A percentile compares a stretch with the other conserved stretches of the same genome.
phyloP scores from a whole-genome alignment of 2,888 invertebrate genomes.

The Hydraecia micacea region DNA sequence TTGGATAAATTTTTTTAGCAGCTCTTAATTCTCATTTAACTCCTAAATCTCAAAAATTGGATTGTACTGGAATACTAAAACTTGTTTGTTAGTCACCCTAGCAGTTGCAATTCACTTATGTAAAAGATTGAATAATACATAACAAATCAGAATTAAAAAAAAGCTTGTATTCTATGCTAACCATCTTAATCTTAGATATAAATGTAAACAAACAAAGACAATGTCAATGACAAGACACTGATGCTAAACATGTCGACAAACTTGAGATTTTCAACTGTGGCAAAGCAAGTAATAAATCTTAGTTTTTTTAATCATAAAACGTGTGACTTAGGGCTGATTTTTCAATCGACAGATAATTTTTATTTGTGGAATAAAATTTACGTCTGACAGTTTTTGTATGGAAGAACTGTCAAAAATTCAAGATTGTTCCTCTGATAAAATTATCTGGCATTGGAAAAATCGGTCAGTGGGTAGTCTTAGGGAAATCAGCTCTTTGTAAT shows the following conservation, averaged over 20 bases:
- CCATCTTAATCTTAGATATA: background rate
- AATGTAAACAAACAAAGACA: constrained; percentile 5
- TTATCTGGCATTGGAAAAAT: too few species aligned
- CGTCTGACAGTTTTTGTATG: too few species aligned
- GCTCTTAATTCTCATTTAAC: background rate
- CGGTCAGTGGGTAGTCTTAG: too few species aligned
- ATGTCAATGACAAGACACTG: background rate
- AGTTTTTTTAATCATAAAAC: background rate
- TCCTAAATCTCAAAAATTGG: too few species aligned
- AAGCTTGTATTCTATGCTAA: background rate
- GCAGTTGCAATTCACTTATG: background rate
- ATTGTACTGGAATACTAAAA: background rate
- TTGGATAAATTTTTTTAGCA: background rate
- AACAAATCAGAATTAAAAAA: too few species aligned
- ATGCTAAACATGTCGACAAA: background rate
- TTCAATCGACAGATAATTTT: too few species aligned
- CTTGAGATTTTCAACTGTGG: background rate
- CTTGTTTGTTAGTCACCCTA: background rate
- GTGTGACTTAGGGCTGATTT: too few species aligned
- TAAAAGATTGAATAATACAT: background rate
- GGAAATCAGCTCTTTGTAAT: background rate
- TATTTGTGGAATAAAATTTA: too few species aligned
- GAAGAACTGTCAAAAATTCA: too few species aligned
- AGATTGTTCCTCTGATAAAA: too few species aligned
- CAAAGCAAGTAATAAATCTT: background rate